Conservation (phyloP, 2,797 vertebrate genomes). For the Euphonia xanthogaster region DNA sequence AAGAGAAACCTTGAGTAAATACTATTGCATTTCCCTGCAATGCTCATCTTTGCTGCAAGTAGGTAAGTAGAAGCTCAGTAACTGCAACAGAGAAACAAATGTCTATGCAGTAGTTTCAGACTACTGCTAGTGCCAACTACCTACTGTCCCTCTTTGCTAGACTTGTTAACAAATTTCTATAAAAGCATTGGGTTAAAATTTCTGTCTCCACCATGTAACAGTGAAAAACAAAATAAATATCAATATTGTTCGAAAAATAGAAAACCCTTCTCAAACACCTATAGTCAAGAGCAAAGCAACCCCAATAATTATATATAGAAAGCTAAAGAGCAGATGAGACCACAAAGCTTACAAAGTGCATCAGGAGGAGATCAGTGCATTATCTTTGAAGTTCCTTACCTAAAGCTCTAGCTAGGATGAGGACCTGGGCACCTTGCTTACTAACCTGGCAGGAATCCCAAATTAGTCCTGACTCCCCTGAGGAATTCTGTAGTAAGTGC, state of each 20-base stretch:
- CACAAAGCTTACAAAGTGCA: not conserved
- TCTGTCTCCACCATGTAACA: not conserved
- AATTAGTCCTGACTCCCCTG: not conserved
- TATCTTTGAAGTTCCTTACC: not conserved
- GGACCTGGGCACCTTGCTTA: not conserved
- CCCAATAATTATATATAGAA: not conserved
- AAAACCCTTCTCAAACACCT: not conserved
- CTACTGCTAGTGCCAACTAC: not conserved
- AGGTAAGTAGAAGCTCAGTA: not conserved
- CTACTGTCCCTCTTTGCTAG: not conserved
- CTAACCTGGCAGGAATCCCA: not conserved
- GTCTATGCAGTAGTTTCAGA: not conserved
- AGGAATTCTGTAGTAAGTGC: not conserved
- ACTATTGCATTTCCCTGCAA: not conserved
- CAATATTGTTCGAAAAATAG: not conserved
- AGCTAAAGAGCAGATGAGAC: not conserved
- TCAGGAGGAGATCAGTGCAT: not conserved
- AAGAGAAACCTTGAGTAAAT: not conserved
- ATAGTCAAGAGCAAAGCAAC: not conserved
- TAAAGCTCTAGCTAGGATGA: not conserved
- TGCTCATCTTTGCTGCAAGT: not conserved
- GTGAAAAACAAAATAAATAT: not conserved
- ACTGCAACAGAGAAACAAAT: not conserved
- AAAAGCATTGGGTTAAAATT: not conserved
- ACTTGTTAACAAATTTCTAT: not conserved